Evolutionary conservation across 1,140 invertebrate genomes (phyloP).

Genomic region (Parapsyche elsis): DNA sequence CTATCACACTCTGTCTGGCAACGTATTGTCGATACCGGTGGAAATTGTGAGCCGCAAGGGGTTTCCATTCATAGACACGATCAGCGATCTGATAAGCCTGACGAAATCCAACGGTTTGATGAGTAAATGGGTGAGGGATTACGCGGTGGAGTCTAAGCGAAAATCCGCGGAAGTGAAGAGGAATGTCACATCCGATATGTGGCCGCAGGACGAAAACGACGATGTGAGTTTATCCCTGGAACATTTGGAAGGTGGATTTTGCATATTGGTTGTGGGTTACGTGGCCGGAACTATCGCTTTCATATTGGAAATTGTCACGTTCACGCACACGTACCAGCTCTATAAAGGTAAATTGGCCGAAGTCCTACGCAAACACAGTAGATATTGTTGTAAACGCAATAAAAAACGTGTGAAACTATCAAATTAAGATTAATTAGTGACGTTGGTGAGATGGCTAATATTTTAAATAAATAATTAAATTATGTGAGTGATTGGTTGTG

Average conservation of each 20-base stretch:
- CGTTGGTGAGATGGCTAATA: too few relatives aligned
- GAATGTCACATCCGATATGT: conserved; percentile 49
- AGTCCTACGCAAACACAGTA: neutral
- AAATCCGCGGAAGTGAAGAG: conserved; percentile 48
- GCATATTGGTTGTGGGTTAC: conserved; percentile 62
- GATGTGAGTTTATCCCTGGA: conserved; percentile 63
- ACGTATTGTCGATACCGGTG: conserved; percentile 66
- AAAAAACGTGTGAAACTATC: too few relatives aligned
- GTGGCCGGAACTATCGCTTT: conserved; percentile 57
- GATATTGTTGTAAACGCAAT: too few relatives aligned
- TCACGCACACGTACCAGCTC: neutral
- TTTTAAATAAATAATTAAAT: too few relatives aligned
- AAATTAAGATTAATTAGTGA: too few relatives aligned
- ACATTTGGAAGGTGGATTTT: conserved; percentile 67
- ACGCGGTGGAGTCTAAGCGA: conserved; percentile 51
- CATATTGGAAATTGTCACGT: conserved; percentile 57
- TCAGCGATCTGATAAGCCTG: conserved; percentile 61
- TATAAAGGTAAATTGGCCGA: neutral
- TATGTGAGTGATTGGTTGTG: too few relatives aligned
- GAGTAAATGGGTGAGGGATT: conserved; percentile 58
- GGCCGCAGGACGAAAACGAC: conserved; percentile 35
- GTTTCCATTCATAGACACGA: conserved; percentile 65
- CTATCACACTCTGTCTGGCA: conserved; percentile 61
- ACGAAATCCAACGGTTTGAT: conserved; percentile 64
- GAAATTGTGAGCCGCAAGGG: conserved; percentile 67